Base-by-base conservation (phyloP, 1,140 invertebrate species). In the Aphis gossypii region DNA sequence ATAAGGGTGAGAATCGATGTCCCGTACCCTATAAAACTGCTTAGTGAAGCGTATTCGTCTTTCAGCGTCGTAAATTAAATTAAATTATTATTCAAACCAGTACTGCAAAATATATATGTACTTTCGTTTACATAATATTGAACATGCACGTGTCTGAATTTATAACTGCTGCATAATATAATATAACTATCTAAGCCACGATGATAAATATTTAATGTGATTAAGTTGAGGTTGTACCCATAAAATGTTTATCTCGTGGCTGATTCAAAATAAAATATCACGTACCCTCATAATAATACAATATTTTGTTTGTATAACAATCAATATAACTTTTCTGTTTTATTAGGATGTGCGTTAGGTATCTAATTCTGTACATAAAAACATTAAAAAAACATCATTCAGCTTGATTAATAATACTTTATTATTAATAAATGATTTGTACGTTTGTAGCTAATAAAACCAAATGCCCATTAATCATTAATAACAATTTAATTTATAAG, bases 131-230 rank as follows among this genome's bases (percentile, higher is more conserved):
- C 48, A 88, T 44, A 86, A 46, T 88, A 48, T 56, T 7, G 38
- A 46, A 60, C 38, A 35, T 56, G 88, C 89, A 68, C 89, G 89
- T 90, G 89, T 21, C 88, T 23, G 60, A 76, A 76, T 76, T n/a
- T 76, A 76, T 76, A 35, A 9, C 60, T 76, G 60, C 60, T 76
- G 60, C 60, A 35, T 76, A 38, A 20, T 76, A 38, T 56, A 54
- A n/a, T 68, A 51, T 90, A 68, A 90, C 38, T 41, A 41, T 60
- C 48, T 90, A 35, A 21, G 14, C 48, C 14, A 41, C 25, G 38
- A 38, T 25, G 89, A 90, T 90, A 90, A 90, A 90, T 90, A 68
- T 68, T 44, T 46, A 46, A 90, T 30, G 89, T 90, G 89, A 90
- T 90, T 68, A 68, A 60, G 38, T 68, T 23, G 51, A 41, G 60